Base-by-base conservation (phyloP, 2,888 invertebrate species). In the Esperia sulphurella region DNA sequence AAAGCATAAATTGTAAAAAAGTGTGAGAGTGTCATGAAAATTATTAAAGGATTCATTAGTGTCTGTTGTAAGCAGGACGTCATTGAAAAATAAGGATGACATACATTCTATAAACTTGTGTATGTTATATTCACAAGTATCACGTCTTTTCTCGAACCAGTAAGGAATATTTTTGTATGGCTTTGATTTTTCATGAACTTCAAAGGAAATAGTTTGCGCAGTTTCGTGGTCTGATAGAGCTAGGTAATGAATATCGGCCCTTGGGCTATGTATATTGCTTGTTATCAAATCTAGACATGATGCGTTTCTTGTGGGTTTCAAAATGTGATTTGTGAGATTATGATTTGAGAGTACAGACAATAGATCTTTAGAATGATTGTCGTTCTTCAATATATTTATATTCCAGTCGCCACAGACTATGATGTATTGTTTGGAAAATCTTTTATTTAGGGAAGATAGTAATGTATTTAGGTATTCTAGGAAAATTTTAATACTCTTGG, bases 271-370 rank as follows among this genome's bases (percentile, higher is more conserved):
- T n/a, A 50, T 30, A 35, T 50, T 50, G 28, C 46, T 43, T 31
- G 39, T 10, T 12, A 54, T 50, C n/a, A 50, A 46, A 7, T 54
- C 54, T 43, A 54, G 39, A 31, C 54, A 54, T 3, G 54, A 41
- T 8, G 37, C 43, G 13, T 21, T 9, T 40, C 53, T 39, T 3
- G 53, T 49, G 12, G 53, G 47, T 3, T 5, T 6, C 3, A 30
- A 42, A 3, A 54, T 46, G 33, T 54, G 50, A 21, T 43, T 28
- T 28, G 30, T 10, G 1, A 54, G 12, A 14, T 51, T 49, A 13
- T 46, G 45, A 21, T 46, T 54, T 3, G n/a, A 3, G n/a, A 29
- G 21, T 13, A 45, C 2, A 8, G 37, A 5, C n/a, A 4, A 8
- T 10, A 35, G 10, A n/a, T n/a, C n/a, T 8, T 14, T 29, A 0